Conservation (phyloP, 2,888 invertebrate genomes). For the Oscheius sp. region DNA sequence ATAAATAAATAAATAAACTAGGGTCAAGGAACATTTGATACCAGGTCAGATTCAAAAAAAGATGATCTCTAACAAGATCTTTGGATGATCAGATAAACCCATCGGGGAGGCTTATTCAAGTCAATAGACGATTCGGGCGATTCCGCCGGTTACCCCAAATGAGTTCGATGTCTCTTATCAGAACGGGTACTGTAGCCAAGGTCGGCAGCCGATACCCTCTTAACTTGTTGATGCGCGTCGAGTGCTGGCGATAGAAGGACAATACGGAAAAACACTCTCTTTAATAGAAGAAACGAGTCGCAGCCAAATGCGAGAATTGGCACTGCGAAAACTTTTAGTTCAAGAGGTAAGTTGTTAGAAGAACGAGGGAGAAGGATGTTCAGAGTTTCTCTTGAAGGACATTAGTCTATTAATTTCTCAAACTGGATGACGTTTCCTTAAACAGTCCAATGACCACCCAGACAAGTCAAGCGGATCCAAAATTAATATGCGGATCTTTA, state of each 20-base stretch:
- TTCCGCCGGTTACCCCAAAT: neutral
- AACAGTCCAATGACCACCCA: too few species aligned
- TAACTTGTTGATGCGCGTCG: slow-evolving; percentile 36
- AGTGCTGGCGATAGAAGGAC: slow-evolving; percentile 36
- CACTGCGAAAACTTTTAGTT: slow-evolving; percentile 29
- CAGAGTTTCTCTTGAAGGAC: too few species aligned
- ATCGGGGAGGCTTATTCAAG: slow-evolving; percentile 14
- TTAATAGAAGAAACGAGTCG: slow-evolving; percentile 36
- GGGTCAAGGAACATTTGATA: too few species aligned
- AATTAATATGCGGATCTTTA: too few species aligned
- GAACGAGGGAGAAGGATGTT: too few species aligned
- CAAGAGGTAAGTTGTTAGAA: slow-evolving; percentile 2
- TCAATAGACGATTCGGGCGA: slow-evolving; percentile 9
- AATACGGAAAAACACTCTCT: slow-evolving; percentile 36
- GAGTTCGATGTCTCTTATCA: slow-evolving; percentile 29
- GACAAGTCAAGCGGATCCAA: too few species aligned
- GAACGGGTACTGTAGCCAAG: slow-evolving; percentile 32
- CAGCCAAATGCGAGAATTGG: slow-evolving; percentile 35
- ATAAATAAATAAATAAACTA: too few species aligned
- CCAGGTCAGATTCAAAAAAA: too few species aligned
- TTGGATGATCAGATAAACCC: slow-evolving; percentile 20
- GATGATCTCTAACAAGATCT: neutral
- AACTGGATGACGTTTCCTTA: too few species aligned
- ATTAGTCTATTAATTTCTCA: too few species aligned
- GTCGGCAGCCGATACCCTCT: slow-evolving; percentile 37